Evolutionary conservation across 2,888 invertebrate species (phyloP), one percentile per base, ranked within the genome.

Genomic region (Pyrrhia umbra): DNA sequence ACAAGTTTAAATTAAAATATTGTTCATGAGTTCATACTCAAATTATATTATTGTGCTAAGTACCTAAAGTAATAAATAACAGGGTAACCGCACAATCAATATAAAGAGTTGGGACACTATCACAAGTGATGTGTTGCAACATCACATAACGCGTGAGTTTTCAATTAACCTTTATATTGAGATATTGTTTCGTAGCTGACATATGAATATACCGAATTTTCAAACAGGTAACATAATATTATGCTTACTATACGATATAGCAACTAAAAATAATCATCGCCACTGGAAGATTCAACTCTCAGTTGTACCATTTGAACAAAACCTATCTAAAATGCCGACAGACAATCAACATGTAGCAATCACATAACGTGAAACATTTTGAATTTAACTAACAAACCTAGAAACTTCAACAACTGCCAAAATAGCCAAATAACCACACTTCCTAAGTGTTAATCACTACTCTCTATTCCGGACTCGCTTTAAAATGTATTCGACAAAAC

Each of bases 401-500:
- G 21, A 43, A 63, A 45, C 61, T 23, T 20, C 18, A 60, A 63
- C 51, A 60, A 57, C 58, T 68, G 56, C 59, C 54, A 65, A 67
- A 75, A 50, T 68, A 66, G 51, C 49, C 57, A 13, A 57, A 73
- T 52, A 54, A 46, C 64, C 42, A 50, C 55, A 77, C 64, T 56
- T 59, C 39, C 46, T 65, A 69, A 69, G 68, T 62, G 80, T 67
- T 79, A 79, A 81, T 72, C 60, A 67, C 54, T 65, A 68, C 69
- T 76, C 79, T 76, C 68, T 57, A 69, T 73, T 79, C 77, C 58
- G 62, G 68, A 69, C 60, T 68, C 70, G 67, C 77, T 75, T 75
- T 80, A 84, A 86, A 86, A 83, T 85, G 81, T 83, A 84, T 82
- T 84, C 74, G 74, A 73, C 78, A 85, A 68, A 75, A 87, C 85